Percentiles rank a stretch among this genome's conserved stretches.
Evolutionary conservation across 2,113 vertebrate genomes (phyloP).

Genomic region (Spea multiplicata): DNA sequence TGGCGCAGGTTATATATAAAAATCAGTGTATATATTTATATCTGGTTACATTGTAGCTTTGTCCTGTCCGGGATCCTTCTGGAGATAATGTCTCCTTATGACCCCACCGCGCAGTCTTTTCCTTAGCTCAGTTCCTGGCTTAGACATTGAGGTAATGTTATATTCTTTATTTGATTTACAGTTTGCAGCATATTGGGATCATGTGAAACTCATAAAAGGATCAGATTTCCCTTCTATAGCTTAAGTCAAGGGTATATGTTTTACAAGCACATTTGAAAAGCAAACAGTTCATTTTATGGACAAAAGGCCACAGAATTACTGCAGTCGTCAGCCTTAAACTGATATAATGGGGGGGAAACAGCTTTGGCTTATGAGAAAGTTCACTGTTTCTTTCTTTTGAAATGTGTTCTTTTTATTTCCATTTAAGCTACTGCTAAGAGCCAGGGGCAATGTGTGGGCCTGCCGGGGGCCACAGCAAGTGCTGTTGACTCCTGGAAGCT

Average conservation of each 20-base stretch:
- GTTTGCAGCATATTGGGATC: slow-evolving; percentile 50
- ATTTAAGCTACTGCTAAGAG: no score
- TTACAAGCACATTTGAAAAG: background rate
- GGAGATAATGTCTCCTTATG: slow-evolving; percentile 43
- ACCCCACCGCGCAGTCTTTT: slow-evolving; percentile 23
- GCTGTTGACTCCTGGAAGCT: no score
- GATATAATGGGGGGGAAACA: no score
- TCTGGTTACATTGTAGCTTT: slow-evolving; percentile 54
- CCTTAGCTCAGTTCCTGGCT: slow-evolving; percentile 35
- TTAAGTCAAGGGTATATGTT: slow-evolving; percentile 27
- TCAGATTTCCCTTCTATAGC: slow-evolving; percentile 28
- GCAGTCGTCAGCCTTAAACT: slow-evolving; percentile 15
- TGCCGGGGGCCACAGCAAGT: no score
- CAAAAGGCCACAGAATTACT: slow-evolving; percentile 9
- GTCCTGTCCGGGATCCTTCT: slow-evolving; percentile 40
- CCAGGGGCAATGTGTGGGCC: no score
- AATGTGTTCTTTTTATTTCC: no score
- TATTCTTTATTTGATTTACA: slow-evolving; percentile 51
- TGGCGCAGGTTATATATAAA: no score
- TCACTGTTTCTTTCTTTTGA: no score
- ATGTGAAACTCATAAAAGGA: slow-evolving; percentile 44
- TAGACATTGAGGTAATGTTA: slow-evolving; percentile 38
- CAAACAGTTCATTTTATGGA: slow-evolving; percentile 27
- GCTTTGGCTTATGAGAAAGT: no score
- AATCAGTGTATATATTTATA: slow-evolving; percentile 35